These are phyloP conservation scores for Phyllotis vaccarum DNA, from an alignment of 2,797 vertebrate genomes.

Conservation along the genomic window DNA sequence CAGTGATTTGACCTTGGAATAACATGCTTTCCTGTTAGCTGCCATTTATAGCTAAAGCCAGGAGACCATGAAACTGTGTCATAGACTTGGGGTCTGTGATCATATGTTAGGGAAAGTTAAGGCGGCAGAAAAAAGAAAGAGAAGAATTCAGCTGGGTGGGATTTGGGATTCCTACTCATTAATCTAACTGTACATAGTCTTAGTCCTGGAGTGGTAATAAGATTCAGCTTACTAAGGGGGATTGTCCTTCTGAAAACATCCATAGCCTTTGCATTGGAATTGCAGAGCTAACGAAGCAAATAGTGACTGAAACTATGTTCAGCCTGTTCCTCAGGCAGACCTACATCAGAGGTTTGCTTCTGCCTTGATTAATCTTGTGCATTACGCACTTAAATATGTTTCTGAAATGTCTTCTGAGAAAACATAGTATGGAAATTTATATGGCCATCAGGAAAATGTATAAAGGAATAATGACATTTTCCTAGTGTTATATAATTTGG, in stretches of 20 bases:
- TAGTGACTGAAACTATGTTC: background rate
- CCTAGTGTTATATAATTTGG: background rate
- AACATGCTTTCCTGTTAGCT: background rate
- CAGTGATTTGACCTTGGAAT: background rate
- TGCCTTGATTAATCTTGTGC: background rate
- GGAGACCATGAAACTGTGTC: background rate
- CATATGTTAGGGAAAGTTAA: background rate
- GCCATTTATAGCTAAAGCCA: background rate
- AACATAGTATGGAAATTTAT: background rate
- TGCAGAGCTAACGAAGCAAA: background rate
- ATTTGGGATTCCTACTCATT: background rate
- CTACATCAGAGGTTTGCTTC: background rate
- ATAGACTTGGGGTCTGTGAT: background rate
- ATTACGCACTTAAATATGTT: background rate
- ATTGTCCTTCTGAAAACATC: conserved; percentile 13
- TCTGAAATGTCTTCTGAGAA: background rate
- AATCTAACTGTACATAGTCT: background rate
- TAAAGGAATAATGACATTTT: background rate
- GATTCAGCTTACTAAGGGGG: background rate
- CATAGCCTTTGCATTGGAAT: background rate
- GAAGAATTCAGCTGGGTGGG: background rate
- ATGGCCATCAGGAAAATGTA: background rate
- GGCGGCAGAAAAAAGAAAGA: background rate
- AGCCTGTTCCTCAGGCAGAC: background rate
- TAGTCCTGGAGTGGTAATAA: background rate